Evolutionary conservation across 2,888 invertebrate genomes (phyloP), one percentile per base, ranked within the genome.

Genomic region (Mantis religiosa): DNA sequence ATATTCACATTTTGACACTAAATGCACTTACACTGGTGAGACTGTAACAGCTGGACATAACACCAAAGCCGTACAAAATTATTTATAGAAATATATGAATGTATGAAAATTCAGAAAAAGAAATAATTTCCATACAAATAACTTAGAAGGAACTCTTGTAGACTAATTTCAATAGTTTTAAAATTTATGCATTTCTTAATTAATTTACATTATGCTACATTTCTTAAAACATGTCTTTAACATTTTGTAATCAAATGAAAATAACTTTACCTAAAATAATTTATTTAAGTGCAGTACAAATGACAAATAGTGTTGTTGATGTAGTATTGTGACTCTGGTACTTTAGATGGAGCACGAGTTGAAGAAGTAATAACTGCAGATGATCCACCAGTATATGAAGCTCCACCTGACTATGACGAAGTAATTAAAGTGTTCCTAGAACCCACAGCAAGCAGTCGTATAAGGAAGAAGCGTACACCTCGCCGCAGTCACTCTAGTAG

Each of bases 321-420:
- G 8, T 71, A 71, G 6, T 71, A 71, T 25, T 34, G 34, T 85
- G 20, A 27, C 25, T 54, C 15, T 71, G 25, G 4, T 20, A 71
- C 20, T 28, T 25, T 92, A 93, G 93, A 93, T 93, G 91, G 94
- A 91, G 93, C 94, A 91, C 92, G 94, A 92, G 93, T 94, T 92
- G 93, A 93, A 92, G 92, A 93, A 92, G 94, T 94, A 85, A 92
- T 92, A 3, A 92, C 94, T 0, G 93, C 94, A 83, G 96, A 96
- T 90, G 96, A 96, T 81, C 95, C 95, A 15, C 96, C 96, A 0
- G 94, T 94, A 85, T 96, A 96, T 92, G 96, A 96, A 92, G 95
- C 96, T 0, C 96, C 96, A 0, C 96, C 96, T 0, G 95, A 96
- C 90, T 96, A 96, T 91, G 95, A 96, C 89, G 96, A 96, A 90